Evolutionary conservation across 2,797 vertebrate genomes (phyloP), one percentile per base, ranked within the genome.

Genomic region (Rousettus madagascariensis): DNA sequence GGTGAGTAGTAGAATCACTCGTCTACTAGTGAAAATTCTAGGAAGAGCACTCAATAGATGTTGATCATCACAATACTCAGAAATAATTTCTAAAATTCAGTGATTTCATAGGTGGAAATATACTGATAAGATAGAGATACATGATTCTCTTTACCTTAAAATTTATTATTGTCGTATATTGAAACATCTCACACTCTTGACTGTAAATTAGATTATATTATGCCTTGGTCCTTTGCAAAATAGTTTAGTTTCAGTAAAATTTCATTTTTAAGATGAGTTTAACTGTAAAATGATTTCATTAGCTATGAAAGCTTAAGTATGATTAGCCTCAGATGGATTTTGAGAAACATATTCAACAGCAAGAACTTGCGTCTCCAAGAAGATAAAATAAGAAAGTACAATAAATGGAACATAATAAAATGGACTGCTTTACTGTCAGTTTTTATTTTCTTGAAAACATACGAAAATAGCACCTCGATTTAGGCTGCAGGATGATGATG

Each of bases 1-100:
- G 99, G 99, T 99, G 98, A 98, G 98, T 95, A 96, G 5, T 6
- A 86, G 8, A 9, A 53, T 43, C 65, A 28, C 53, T 43, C 8
- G 15, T 28, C 26, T 26, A 26, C 13, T 91, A 5, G 41, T 88
- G 88, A 97, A 95, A 51, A 24, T 68, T 90, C 96, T 53, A 75
- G 19, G 46, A 80, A 63, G 0, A 51, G 94, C 91, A 95, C 8
- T 36, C 38, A 63, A 20, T 51, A 46, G 11, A 8, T 71, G 22
- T 36, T 55, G 15, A 57, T 59, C 38, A 72, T 85, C 26, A 19
- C 30, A 15, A n/a, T 55, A 55, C 24, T 95, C 51, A 61, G 30
- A 61, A 94, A 66, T 83, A 30, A 15, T 68, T 74, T 38, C 43
- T 82, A 16, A 84, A 72, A 84, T 9, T 75, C 30, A 75, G 26